Base-by-base conservation (phyloP, 2,888 invertebrate species). In the Fragum sueziense region DNA sequence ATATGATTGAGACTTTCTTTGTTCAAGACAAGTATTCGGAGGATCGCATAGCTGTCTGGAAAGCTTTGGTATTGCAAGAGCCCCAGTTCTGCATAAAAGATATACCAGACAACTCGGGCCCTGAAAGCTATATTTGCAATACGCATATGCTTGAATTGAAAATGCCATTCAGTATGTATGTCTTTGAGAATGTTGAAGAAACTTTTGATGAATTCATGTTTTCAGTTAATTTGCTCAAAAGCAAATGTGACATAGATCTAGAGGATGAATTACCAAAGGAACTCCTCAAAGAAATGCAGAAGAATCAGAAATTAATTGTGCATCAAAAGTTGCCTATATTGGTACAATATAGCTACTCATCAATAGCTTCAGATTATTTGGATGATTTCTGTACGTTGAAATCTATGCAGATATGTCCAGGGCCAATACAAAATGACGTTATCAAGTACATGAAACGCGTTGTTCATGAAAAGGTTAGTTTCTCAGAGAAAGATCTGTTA, bases 81-180 rank as follows among this genome's bases (percentile, higher is more conserved):
- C n/a, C 41, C 2, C 59, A 79, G 4, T 76, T 84, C 51, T 34
- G 78, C 4, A 73, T 87, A 20, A 25, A 29, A 25, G 54, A 78
- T 20, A 47, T 82, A 1, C 80, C 70, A 11, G 67, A 78, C 2
- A 76, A 76, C 22, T 65, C 74, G 25, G 85, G 85, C 22, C 87
- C 86, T 14, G 86, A 85, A 52, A 81, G 84, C 61, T 87, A 80
- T 57, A 67, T 51, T 9, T 84, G 86, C 52, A 37, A 57, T 4
- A 72, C 77, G 0, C 31, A 74, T 25, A 73, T 76, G 70, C 9
- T 81, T 2, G 20, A 27, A n/a, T 52, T 84, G 4, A 72, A 65
- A n/a, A 79, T 84, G 80, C 87, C 87, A 41, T 81, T 86, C 54
- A 81, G 84, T 59, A 54, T 37, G 17, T 11, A 70, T 11, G 41